These are phyloP conservation scores for Xiphophorus hellerii DNA, from an alignment of 2,113 vertebrate species.

Conservation along the genomic window DNA sequence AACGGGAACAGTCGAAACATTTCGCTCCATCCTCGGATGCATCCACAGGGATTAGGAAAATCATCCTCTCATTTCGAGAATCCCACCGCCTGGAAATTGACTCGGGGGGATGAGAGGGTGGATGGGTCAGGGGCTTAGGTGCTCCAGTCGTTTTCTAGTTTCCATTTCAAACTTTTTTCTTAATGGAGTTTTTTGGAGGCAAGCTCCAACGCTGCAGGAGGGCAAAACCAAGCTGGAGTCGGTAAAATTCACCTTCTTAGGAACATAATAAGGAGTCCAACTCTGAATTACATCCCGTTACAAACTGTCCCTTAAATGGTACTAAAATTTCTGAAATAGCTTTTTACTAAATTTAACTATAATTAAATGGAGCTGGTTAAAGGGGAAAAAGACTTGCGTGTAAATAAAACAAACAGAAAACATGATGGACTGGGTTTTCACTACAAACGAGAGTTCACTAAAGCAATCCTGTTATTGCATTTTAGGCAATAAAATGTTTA, in stretches of 20 bases:
- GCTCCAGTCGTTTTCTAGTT: slow-evolving; percentile 58
- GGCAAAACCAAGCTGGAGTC: not conserved
- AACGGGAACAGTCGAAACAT: slow-evolving; percentile 22
- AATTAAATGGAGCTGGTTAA: not conserved
- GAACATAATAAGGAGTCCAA: not conserved
- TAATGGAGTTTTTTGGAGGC: slow-evolving; percentile 49
- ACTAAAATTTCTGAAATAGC: not conserved
- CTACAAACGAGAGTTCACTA: too few relatives aligned
- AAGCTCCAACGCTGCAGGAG: slow-evolving; percentile 21
- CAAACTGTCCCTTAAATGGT: not conserved
- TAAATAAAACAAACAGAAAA: not conserved
- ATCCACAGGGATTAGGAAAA: slow-evolving; percentile 67
- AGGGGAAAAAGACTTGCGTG: not conserved
- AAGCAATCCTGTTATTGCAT: too few relatives aligned
- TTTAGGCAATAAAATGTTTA: too few relatives aligned
- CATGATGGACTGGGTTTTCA: too few relatives aligned
- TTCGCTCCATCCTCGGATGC: slow-evolving; percentile 30
- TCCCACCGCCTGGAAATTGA: slow-evolving; percentile 49
- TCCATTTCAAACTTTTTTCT: slow-evolving; percentile 20
- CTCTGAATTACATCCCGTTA: not conserved
- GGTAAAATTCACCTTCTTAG: slow-evolving; percentile 13
- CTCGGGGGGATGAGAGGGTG: slow-evolving; percentile 42
- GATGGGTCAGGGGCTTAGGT: slow-evolving; percentile 34
- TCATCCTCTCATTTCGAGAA: slow-evolving; percentile 57
- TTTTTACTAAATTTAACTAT: not conserved